Evolutionary conservation across 1,140 invertebrate species (phyloP).

Genomic region (Cyrtorhinus lividipennis): DNA sequence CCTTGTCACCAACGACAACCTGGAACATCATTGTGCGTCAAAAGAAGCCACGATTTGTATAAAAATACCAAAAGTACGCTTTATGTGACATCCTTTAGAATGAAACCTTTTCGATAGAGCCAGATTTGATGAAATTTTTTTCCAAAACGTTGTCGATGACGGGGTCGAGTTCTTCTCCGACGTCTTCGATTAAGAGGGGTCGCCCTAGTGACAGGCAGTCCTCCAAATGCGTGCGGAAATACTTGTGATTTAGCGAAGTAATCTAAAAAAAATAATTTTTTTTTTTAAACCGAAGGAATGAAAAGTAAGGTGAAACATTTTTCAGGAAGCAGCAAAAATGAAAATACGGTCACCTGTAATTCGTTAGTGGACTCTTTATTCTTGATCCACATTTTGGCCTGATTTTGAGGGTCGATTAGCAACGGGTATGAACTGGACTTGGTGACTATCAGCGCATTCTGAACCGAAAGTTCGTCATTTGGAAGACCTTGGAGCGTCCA

Average conservation of each 20-base stretch:
- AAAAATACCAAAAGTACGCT: not conserved
- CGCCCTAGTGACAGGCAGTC: constrained; percentile 83
- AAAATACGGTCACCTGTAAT: constrained; percentile 57
- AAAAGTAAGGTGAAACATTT: too few relatives aligned
- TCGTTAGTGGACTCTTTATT: constrained; percentile 83
- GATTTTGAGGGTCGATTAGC: constrained; percentile 88
- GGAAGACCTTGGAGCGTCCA: constrained; percentile 93
- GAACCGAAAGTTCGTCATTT: constrained; percentile 88
- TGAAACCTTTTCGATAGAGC: constrained; percentile 77
- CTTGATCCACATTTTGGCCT: constrained; percentile 96
- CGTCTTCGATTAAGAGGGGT: constrained; percentile 86
- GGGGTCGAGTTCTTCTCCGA: constrained; percentile 86
- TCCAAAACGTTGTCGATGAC: constrained; percentile 92
- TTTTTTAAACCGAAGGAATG: too few relatives aligned
- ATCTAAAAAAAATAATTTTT: too few relatives aligned
- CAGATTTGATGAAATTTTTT: constrained; percentile 95
- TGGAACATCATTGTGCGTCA: constrained; percentile 20
- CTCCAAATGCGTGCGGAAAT: constrained; percentile 89
- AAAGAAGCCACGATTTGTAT: not conserved
- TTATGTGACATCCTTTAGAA: too few relatives aligned
- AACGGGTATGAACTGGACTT: constrained; percentile 88
- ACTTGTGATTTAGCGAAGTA: constrained; percentile 90
- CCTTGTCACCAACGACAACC: constrained; percentile 81
- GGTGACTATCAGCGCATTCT: constrained; percentile 91
- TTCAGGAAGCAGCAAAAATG: too few relatives aligned